A percentile compares a stretch with the other conserved stretches of the same genome.
Evolutionary conservation across 2,113 vertebrate genomes (phyloP).

Genomic region (Callopanchax toddi): DNA sequence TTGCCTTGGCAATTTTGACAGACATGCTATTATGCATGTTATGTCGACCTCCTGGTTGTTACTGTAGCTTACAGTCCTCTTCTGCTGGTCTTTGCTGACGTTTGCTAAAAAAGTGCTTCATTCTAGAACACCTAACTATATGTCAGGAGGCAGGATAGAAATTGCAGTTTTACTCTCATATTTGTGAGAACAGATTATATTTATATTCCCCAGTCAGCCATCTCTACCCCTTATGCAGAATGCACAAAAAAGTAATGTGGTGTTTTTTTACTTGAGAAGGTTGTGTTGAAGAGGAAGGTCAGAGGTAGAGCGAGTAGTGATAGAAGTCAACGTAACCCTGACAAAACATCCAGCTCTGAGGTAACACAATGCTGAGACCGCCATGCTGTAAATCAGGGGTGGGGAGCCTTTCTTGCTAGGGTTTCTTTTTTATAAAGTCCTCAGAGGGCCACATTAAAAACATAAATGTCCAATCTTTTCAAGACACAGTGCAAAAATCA

Average conservation of each 20-base stretch:
- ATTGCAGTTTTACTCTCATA: background rate
- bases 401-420: no score
- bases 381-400: no score
- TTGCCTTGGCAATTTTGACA: conserved; percentile 64
- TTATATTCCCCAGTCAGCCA: background rate
- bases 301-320: background rate
- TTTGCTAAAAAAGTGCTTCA: conserved; percentile 14
- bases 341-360: no score
- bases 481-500: no score
- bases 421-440: no score
- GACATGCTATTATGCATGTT: conserved; percentile 37
- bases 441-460: no score
- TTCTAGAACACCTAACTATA: conserved; percentile 7
- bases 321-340: no score
- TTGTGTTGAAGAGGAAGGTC: background rate
- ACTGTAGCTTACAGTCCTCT: conserved; percentile 34
- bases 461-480: no score
- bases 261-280: background rate
- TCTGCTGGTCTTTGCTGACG: conserved; percentile 24
- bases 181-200: background rate
- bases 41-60: conserved; percentile 48
- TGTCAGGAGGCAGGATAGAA: background rate
- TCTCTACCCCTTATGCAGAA: background rate
- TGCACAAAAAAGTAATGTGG: background rate
- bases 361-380: no score